These are phyloP conservation scores for Aphaenogaster rudis DNA, from an alignment of 1,140 invertebrate species.

Conservation along the genomic window DNA sequence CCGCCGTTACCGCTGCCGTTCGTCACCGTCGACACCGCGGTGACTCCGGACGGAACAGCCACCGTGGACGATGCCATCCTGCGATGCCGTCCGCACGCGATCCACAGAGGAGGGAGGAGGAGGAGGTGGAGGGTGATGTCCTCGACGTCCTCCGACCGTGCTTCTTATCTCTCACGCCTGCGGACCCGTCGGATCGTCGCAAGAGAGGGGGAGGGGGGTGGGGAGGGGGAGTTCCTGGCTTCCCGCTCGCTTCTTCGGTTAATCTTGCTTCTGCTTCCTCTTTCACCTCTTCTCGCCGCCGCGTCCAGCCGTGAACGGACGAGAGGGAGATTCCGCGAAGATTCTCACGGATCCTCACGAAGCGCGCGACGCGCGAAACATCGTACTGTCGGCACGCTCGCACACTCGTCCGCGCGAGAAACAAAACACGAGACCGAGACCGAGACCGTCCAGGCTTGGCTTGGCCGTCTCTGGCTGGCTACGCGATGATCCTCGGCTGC, in stretches of 20 bases:
- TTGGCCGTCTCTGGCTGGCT: neutral
- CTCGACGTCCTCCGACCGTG: conserved; percentile 13
- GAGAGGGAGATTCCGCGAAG: neutral
- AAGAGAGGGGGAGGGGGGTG: too few relatives aligned
- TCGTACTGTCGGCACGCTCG: conserved; percentile 61
- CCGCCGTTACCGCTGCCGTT: conserved; percentile 16
- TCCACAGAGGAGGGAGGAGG: neutral
- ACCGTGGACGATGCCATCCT: conserved; percentile 77
- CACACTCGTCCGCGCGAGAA: conserved; percentile 25
- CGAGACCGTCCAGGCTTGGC: neutral
- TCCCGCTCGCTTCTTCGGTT: neutral
- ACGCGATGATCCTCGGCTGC: neutral
- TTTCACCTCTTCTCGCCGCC: neutral
- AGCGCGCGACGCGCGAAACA: conserved; percentile 50
- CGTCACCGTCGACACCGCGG: conserved; percentile 60
- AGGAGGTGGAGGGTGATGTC: neutral
- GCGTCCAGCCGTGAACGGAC: neutral
- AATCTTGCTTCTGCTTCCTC: neutral
- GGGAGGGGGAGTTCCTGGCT: neutral
- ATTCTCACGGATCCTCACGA: conserved; percentile 26
- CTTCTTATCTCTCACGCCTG: conserved; percentile 11
- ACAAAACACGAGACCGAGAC: conserved; percentile 44
- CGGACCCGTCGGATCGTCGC: neutral
- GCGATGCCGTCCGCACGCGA: conserved; percentile 20
- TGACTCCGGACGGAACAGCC: conserved; percentile 74